Percentiles rank a stretch among this genome's conserved stretches.
These are phyloP conservation scores for Trichogramma evanescens DNA, from an alignment of 2,888 invertebrate species.

Conservation along the genomic window DNA sequence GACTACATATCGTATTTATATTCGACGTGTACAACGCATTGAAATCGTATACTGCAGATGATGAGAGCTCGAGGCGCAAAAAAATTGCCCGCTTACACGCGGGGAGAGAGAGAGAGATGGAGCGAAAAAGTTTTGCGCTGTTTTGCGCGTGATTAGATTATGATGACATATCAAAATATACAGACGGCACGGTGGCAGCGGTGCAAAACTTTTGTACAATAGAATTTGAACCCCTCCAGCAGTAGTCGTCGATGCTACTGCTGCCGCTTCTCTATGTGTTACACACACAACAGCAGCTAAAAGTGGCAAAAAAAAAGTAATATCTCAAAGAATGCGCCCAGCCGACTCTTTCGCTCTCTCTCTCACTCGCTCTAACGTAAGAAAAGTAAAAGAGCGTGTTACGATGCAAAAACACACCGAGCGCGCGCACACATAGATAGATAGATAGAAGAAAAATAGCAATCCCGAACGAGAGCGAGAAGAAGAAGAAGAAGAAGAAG, in stretches of 20 bases:
- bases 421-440: not conserved
- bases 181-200: not conserved
- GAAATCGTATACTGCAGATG: no score
- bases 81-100: no score
- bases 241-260: not conserved
- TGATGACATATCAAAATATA: constrained; percentile 9
- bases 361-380: no score
- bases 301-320: constrained; percentile 6
- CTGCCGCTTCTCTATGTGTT: no score
- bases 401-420: constrained; percentile 1
- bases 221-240: constrained; percentile 3
- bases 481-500: constrained; percentile 8
- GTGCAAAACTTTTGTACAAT: constrained; percentile 8
- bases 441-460: constrained; percentile 12
- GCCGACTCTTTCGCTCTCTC: no score
- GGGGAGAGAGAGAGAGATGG: no score
- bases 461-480: constrained; percentile 6
- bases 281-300: no score
- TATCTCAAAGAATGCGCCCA: constrained; percentile 4
- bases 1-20: not conserved
- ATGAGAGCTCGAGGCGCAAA: no score
- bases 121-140: no score
- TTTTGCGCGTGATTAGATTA: not conserved
- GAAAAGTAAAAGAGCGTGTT: no score
- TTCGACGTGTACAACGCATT: no score